These are phyloP conservation scores for Achroia grisella DNA, from an alignment of 1,140 invertebrate species.

Conservation along the genomic window DNA sequence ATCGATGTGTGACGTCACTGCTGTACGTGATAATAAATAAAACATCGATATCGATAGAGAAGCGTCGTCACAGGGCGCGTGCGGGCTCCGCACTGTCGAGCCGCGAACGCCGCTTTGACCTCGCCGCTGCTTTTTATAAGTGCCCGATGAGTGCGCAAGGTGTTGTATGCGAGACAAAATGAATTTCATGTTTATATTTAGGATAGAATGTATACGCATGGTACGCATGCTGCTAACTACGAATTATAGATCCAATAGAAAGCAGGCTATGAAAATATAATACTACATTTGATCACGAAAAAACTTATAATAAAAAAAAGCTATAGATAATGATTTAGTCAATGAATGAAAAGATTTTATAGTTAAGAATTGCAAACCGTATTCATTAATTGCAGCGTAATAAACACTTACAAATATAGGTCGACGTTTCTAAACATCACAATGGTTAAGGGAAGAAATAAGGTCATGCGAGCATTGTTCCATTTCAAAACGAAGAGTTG, in stretches of 20 bases:
- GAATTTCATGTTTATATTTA: conserved; percentile 61
- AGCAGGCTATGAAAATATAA: too few species aligned
- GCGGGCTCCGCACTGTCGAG: conserved; percentile 52
- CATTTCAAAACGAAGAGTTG: conserved; percentile 31
- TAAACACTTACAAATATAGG: conserved; percentile 39
- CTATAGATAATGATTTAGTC: too few species aligned
- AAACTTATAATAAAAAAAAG: too few species aligned
- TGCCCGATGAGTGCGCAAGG: conserved; percentile 61
- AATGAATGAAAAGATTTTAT: too few species aligned
- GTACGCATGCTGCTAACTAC: conserved; percentile 11
- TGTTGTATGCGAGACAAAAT: conserved; percentile 45
- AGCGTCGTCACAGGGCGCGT: conserved; percentile 53
- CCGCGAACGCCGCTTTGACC: conserved; percentile 48
- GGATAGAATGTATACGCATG: conserved; percentile 31
- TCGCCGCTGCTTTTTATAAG: conserved; percentile 67
- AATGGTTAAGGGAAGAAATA: conserved; percentile 33
- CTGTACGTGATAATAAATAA: conserved; percentile 50
- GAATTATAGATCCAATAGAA: too few species aligned
- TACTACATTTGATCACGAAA: too few species aligned
- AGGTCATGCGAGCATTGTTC: conserved; percentile 48
- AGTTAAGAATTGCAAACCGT: too few species aligned
- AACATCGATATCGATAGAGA: conserved; percentile 47
- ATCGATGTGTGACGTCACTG: conserved; percentile 50
- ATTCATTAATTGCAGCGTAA: neutral
- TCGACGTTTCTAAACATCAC: conserved; percentile 33